Evolutionary conservation across 2,888 invertebrate genomes (phyloP).

Genomic region (Trimorus sp.): DNA sequence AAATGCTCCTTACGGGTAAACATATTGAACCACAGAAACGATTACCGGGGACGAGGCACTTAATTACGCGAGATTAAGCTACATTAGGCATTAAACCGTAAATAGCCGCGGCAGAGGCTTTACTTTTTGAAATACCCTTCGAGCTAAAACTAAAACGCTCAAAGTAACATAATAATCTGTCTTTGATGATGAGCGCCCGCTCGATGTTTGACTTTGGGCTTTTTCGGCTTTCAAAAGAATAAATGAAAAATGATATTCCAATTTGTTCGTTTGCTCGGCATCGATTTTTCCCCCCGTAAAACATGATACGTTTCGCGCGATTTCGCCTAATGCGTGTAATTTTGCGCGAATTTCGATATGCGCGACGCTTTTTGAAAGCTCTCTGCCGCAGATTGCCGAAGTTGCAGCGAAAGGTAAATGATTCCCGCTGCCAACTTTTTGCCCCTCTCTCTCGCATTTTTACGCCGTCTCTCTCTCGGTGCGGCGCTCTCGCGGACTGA

Average conservation of each 20-base stretch:
- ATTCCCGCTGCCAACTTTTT: constrained; percentile 19
- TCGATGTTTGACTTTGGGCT: constrained; percentile 35
- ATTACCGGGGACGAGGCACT: constrained; percentile 66
- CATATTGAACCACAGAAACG: constrained; percentile 12
- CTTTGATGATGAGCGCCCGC: not conserved
- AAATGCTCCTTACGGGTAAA: constrained; percentile 15
- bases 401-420: constrained; percentile 21
- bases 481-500: constrained; percentile 22
- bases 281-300: not conserved
- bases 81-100: constrained; percentile 72
- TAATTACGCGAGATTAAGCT: constrained; percentile 79
- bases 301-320: not conserved
- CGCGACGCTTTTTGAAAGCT: not conserved
- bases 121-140: constrained; percentile 41
- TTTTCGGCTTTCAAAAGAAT: constrained; percentile 20
- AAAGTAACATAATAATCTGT: not conserved
- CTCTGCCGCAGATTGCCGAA: not conserved
- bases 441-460: constrained; percentile 9
- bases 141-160: constrained; percentile 51
- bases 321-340: too few relatives aligned
- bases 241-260: constrained; percentile 1
- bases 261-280: not conserved
- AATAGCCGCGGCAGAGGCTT: constrained; percentile 21
- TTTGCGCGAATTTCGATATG: too few relatives aligned
- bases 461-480: too few relatives aligned